A percentile compares a stretch with the other conserved stretches of the same genome.
Evolutionary conservation across 2,113 vertebrate species (phyloP).

Genomic region (Grallaria varia): DNA sequence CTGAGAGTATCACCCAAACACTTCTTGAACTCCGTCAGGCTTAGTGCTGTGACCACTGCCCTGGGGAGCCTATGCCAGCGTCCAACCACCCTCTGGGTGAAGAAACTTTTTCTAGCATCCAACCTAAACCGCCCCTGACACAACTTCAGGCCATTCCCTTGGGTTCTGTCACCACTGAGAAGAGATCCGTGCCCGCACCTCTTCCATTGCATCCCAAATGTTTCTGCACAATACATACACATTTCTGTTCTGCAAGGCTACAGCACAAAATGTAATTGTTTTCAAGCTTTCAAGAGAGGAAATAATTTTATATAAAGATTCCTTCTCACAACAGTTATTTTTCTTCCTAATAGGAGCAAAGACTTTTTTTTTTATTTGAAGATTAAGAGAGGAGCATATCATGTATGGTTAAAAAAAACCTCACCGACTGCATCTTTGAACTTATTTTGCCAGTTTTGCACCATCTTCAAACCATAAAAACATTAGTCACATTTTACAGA

Average conservation of each 20-base stretch:
- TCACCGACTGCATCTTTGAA: background rate
- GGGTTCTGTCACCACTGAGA: background rate
- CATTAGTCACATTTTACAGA: background rate
- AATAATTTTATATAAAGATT: background rate
- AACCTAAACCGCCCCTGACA: background rate
- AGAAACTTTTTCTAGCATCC: background rate
- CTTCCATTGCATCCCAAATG: background rate
- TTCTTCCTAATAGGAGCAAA: background rate
- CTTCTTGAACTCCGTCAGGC: background rate
- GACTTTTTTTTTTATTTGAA: background rate
- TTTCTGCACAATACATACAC: background rate
- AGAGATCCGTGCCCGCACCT: background rate
- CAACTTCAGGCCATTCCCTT: background rate
- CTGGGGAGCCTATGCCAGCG: background rate
- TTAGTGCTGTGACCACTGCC: background rate
- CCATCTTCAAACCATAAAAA: background rate
- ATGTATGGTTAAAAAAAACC: background rate
- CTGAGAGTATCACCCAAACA: background rate
- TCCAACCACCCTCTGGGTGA: background rate
- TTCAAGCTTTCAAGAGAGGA: background rate
- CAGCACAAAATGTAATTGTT: background rate
- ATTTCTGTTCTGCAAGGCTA: background rate
- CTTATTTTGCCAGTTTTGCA: background rate
- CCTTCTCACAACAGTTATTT: background rate
- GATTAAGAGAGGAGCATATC: background rate